Evolutionary conservation across 2,113 vertebrate species (phyloP), one percentile per base, ranked within the genome.

Genomic region (Gulo gulo): DNA sequence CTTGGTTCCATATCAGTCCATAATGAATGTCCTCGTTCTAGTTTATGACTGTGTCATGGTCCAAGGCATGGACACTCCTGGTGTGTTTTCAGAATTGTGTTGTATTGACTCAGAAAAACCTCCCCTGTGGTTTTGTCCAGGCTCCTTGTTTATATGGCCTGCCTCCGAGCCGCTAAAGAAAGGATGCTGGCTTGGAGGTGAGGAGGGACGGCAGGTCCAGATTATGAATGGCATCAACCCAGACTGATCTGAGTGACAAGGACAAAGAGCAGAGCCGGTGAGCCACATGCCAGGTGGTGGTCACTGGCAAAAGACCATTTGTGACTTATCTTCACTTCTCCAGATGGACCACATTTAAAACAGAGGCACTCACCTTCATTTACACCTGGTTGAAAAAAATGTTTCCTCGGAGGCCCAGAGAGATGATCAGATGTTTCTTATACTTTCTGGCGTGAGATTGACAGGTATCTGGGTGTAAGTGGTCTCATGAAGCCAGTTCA

Each of bases 311-410:
- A 97, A 94, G 84, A 71, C 90, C 92, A 34, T 31, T 23, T 82
- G 67, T 50, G 34, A 83, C 29, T 90, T 92, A 78, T 34, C 83
- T 88, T 45, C 15, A 4, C 1, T 67, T 45, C 71, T 96, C 93
- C 94, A 96, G 93, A 94, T 92, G 95, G 95, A 52, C 76, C 55
- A 39, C 71, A 21, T 39, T 83, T 57, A 23, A 91, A 81, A 69
- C 57, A 36, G 61, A 61, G 91, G 57, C 29, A 16, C 50, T 59
- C 86, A 80, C 96, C 73, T 97, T 95, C 85, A 59, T 97, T 74
- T 85, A 23, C 52, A 24, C 94, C 96, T 93, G 91, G 26, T 42
- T 47, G 88, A 82, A 93, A 34, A 73, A 89, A 26, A 82, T 31
- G 29, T 73, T 92, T 59, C 59, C 14, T 80, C 55, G 1, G 59